A percentile compares a stretch with the other conserved stretches of the same genome.
Conservation (phyloP, 1,140 invertebrate species). For the Brevipalpus yothersi region DNA sequence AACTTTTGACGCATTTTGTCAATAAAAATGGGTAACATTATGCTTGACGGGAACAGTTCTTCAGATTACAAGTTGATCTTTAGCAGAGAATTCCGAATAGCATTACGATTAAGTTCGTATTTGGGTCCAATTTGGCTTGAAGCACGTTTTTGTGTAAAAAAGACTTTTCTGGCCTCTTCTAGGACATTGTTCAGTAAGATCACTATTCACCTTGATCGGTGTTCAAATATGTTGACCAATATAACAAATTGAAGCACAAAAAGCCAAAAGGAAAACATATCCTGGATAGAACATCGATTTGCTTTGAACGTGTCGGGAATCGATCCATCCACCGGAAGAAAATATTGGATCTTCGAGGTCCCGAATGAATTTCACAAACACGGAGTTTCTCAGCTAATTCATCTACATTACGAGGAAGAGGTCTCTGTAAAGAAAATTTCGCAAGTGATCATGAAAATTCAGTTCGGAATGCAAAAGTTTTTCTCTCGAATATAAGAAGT, state of each 20-base stretch:
- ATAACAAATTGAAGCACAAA: conserved; percentile 77
- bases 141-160: background rate
- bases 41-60: too few species aligned
- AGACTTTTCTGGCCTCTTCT: background rate
- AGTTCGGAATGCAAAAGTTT: background rate
- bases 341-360: conserved; percentile 34
- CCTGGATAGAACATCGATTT: conserved; percentile 80
- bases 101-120: background rate
- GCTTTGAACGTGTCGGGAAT: conserved; percentile 68
- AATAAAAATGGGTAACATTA: too few species aligned
- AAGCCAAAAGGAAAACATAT: conserved; percentile 82
- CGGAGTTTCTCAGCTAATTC: conserved; percentile 40
- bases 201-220: conserved; percentile 27
- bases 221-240: conserved; percentile 78
- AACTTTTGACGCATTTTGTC: too few species aligned
- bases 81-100: background rate
- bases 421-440: conserved; percentile 33
- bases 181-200: conserved; percentile 24
- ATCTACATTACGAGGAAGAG: conserved; percentile 40
- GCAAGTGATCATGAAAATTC: background rate
- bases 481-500: background rate
- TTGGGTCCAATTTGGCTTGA: background rate
- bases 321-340: conserved; percentile 79
- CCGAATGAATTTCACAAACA: conserved; percentile 8
- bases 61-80: background rate